Evolutionary conservation across 2,797 vertebrate genomes (phyloP), one percentile per base, ranked within the genome.

Genomic region (Diglossa cyanea): DNA sequence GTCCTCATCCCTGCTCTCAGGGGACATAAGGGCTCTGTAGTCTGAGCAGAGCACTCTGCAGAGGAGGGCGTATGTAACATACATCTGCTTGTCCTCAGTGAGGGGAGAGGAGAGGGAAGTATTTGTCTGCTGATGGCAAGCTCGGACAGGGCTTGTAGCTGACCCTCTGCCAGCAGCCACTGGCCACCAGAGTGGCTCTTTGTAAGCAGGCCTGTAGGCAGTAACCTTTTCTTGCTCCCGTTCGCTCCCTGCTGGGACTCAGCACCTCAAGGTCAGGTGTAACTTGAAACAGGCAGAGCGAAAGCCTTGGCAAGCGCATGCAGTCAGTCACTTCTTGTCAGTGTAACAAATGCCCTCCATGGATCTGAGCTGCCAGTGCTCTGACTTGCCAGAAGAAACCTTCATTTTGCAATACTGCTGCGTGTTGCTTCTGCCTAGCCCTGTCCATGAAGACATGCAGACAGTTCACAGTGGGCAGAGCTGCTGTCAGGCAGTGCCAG

Each of bases 1-100:
- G 30, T 74, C 78, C 63, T 47, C 53, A 17, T 65, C 48, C 45
- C 26, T 85, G 57, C 45, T 55, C 57, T 67, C 45, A 66, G 86
- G 81, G 71, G 45, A 51, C 2, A 0, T 7, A 33, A 85, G 35
- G 18, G 28, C 65, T 91, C 74, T 0, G 0, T 44, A 63, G 60
- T 51, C 28, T 40, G 37, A 47, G 77, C 67, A 77, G 60, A 73
- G 53, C 3, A 10, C 53, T 82, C 80, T 79, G 60, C 53, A 33
- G 65, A 75, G 80, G 50, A 84, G n/a, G 19, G 31, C 0, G 0
- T 53, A 6, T 25, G 13, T 57, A 33, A 57, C 6, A 1, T 51
- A 17, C 21, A 35, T 48, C 53, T 79, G 47, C 53, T 47, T 24
- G n/a, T 73, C 74, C 63, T 57, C 24, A n/a, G 48, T 1, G 3